A percentile compares a stretch with the other conserved stretches of the same genome.
Evolutionary conservation across 1,140 invertebrate genomes (phyloP).

Genomic region (Pseudomyrmex sp.): DNA sequence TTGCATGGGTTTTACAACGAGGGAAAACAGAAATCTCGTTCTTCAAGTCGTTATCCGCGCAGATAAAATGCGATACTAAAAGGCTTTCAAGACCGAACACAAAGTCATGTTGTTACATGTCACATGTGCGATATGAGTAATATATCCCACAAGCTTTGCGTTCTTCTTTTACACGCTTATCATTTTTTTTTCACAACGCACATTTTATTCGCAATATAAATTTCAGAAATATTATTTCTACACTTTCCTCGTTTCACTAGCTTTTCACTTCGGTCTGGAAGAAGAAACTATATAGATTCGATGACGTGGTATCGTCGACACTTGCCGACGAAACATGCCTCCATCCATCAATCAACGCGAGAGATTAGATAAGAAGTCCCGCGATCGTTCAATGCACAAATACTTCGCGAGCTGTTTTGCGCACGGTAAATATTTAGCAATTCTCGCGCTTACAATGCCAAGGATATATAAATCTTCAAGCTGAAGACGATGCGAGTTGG

Average conservation of each 20-base stretch:
- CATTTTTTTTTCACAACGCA: neutral
- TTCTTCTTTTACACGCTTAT: slow-evolving; percentile 8
- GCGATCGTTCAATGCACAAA: slow-evolving; percentile 9
- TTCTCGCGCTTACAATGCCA: neutral
- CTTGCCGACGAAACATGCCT: neutral
- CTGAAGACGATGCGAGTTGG: neutral
- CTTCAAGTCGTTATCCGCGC: slow-evolving; percentile 6
- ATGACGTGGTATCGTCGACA: neutral
- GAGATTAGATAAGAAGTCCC: slow-evolving; percentile 47
- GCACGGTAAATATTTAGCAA: neutral
- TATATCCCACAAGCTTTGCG: neutral
- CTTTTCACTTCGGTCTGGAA: neutral
- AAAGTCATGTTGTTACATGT: slow-evolving; percentile 30
- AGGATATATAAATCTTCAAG: neutral
- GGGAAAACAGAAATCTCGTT: too few relatives aligned
- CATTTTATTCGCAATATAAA: neutral
- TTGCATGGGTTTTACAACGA: too few relatives aligned
- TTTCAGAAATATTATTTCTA: neutral
- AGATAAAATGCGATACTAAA: slow-evolving; percentile 4
- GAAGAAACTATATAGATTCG: neutral
- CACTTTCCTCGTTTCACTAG: neutral
- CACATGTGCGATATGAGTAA: neutral
- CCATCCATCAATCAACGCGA: slow-evolving; percentile 9
- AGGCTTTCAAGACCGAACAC: slow-evolving; percentile 15
- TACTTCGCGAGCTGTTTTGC: neutral